These are phyloP conservation scores for Scomber colias DNA, from an alignment of 2,113 vertebrate species.

Conservation along the genomic window DNA sequence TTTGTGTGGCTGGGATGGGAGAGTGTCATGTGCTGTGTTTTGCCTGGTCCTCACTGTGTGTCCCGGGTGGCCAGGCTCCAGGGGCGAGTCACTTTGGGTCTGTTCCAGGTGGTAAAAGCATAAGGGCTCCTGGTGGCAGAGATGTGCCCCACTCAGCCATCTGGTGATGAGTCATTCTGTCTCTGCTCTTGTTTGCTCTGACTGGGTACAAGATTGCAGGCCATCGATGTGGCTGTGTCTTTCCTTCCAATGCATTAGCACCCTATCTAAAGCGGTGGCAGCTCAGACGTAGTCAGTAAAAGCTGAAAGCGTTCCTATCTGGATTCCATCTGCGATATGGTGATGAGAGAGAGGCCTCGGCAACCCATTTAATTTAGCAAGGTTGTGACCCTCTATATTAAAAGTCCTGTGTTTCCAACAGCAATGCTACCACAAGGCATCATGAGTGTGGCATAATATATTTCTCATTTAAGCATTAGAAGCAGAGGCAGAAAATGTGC, in stretches of 20 bases:
- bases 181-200: conserved; percentile 60
- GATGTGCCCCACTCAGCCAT: conserved; percentile 74
- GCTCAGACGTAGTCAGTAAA: conserved; percentile 45
- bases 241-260: conserved; percentile 44
- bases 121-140: conserved; percentile 76
- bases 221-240: conserved; percentile 25
- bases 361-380: conserved; percentile 41
- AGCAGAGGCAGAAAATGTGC: conserved; percentile 6
- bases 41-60: conserved; percentile 19
- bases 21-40: neutral
- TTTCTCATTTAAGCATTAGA: neutral
- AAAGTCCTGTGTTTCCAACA: conserved; percentile 24
- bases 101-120: conserved; percentile 79
- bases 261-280: conserved; percentile 37
- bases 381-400: conserved; percentile 12
- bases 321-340: conserved; percentile 45
- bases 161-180: conserved; percentile 81
- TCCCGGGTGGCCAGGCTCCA: conserved; percentile 47
- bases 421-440: neutral
- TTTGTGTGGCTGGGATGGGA: neutral
- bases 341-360: conserved; percentile 30
- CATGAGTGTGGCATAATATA: neutral
- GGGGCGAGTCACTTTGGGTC: conserved; percentile 61
- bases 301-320: conserved; percentile 26
- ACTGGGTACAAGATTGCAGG: conserved; percentile 52